phyloP scores from a whole-genome alignment of 2,888 invertebrate species.

The Entomobrya proxima region DNA sequence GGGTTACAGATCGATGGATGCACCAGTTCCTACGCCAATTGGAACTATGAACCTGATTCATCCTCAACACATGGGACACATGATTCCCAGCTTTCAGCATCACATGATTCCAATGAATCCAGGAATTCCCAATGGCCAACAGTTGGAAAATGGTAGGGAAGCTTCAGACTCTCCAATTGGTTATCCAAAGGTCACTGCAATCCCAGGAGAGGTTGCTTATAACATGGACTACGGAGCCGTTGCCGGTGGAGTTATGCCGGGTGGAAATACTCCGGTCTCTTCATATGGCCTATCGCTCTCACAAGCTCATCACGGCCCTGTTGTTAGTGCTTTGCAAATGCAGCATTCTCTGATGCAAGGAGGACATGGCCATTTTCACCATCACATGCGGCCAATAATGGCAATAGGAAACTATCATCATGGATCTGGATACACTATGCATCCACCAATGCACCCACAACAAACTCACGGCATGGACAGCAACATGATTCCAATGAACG shows the following conservation, averaged over 20 bases:
- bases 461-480: not conserved
- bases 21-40: not conserved
- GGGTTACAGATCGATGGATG: slow-evolving; percentile 30
- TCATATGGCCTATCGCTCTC: slow-evolving; percentile 62
- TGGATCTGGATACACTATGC: slow-evolving; percentile 32
- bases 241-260: not conserved
- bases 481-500: slow-evolving; percentile 28
- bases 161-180: not conserved
- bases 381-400: slow-evolving; percentile 48
- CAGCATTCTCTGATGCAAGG: slow-evolving; percentile 64
- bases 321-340: slow-evolving; percentile 68
- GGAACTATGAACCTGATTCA: slow-evolving; percentile 5
- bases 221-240: slow-evolving; percentile 16
- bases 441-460: slow-evolving; percentile 14
- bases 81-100: slow-evolving; percentile 38
- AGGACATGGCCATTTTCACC: slow-evolving; percentile 49
- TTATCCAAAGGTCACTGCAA: slow-evolving; percentile 4
- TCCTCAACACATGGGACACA: not conserved
- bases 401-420: slow-evolving; percentile 35
- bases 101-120: slow-evolving; percentile 48
- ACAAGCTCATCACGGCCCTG: slow-evolving; percentile 66
- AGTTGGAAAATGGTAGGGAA: slow-evolving; percentile 21
- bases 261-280: slow-evolving; percentile 24
- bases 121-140: not conserved
- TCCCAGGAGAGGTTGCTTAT: slow-evolving; percentile 1